These are phyloP conservation scores for Holacanthella duospinosa DNA, from an alignment of 2,888 invertebrate genomes.

Conservation along the genomic window DNA sequence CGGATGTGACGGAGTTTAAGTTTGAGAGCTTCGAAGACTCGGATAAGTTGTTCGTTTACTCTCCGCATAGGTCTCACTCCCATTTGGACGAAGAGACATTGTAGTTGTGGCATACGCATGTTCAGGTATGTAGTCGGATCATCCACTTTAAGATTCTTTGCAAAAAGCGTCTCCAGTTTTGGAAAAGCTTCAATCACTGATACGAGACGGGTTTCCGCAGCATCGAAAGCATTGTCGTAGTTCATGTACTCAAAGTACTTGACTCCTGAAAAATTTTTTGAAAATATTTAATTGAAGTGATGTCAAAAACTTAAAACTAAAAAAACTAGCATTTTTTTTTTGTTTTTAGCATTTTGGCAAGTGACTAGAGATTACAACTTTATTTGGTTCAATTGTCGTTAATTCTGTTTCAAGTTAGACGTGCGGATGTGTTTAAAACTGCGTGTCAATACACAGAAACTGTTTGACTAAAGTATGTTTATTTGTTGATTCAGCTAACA, in stretches of 20 bases:
- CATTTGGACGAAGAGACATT: background rate
- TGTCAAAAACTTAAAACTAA: too few relatives aligned
- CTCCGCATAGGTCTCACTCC: background rate
- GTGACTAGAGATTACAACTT: too few relatives aligned
- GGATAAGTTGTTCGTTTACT: background rate
- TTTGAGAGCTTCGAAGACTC: background rate
- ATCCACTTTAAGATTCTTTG: background rate
- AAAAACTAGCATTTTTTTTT: too few relatives aligned
- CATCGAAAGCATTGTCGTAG: background rate
- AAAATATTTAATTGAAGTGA: too few relatives aligned
- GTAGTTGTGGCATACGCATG: background rate
- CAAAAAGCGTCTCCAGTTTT: background rate
- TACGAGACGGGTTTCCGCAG: background rate
- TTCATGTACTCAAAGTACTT: background rate
- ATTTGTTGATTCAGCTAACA: too few relatives aligned
- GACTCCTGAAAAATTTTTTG: background rate
- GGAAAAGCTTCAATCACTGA: background rate
- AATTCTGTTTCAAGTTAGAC: too few relatives aligned
- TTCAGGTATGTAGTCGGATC: background rate
- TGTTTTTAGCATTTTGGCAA: too few relatives aligned
- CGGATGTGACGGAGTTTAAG: background rate
- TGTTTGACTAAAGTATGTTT: too few relatives aligned
- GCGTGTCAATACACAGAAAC: too few relatives aligned
- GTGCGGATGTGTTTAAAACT: too few relatives aligned
- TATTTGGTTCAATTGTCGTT: too few relatives aligned